These are phyloP conservation scores for Agrochola lychnidis DNA, from an alignment of 2,888 invertebrate species.

Conservation along the genomic window DNA sequence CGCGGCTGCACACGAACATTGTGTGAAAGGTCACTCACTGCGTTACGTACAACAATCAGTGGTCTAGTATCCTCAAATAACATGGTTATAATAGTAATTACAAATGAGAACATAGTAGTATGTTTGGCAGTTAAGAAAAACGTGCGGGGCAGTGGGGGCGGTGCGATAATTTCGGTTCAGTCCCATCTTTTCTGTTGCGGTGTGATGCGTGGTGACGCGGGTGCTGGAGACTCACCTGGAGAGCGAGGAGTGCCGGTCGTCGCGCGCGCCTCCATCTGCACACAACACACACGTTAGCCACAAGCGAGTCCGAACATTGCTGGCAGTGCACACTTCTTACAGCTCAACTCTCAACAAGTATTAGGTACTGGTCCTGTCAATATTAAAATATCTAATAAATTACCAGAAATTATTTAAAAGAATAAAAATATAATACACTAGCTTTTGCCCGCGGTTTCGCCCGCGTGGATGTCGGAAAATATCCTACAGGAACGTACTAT, in stretches of 20 bases:
- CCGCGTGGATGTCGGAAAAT: no score
- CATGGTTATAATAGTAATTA: background rate
- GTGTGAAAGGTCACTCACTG: constrained; percentile 26
- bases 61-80: constrained; percentile 24
- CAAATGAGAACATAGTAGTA: constrained; percentile 14
- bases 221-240: constrained; percentile 69
- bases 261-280: constrained; percentile 69
- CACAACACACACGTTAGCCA: constrained; percentile 31
- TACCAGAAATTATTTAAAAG: no score
- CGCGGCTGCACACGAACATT: background rate
- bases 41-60: constrained; percentile 14
- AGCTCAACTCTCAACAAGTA: no score
- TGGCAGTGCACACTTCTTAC: background rate
- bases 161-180: background rate
- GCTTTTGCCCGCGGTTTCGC: no score
- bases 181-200: no score
- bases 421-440: no score
- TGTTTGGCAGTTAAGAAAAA: constrained; percentile 1
- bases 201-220: background rate
- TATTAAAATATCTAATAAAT: background rate
- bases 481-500: no score
- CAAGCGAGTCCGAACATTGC: no score
- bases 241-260: constrained; percentile 73
- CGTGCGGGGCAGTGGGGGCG: background rate
- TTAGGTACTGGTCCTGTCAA: no score